phyloP scores from a whole-genome alignment of 23 tunicate species.

The Halocynthia roretzi region DNA sequence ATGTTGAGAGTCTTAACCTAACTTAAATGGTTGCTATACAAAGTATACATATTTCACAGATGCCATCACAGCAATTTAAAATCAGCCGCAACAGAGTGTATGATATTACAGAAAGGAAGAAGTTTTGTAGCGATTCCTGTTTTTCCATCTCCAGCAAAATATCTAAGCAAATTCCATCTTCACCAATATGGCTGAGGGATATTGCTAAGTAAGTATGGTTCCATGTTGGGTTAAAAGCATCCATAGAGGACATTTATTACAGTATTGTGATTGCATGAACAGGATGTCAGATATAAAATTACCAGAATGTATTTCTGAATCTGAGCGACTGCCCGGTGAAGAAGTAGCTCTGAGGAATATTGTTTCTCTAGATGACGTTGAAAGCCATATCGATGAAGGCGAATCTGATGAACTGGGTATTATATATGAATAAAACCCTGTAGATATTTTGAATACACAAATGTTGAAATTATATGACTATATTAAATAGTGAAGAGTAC shows the following conservation, averaged over 20 bases:
- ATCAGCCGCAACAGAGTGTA: slow-evolving; percentile 39
- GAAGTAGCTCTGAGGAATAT: neutral
- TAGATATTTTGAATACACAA: no score
- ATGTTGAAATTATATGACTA: no score
- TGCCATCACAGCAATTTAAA: slow-evolving; percentile 38
- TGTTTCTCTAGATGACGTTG: no score
- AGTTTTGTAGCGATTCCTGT: slow-evolving; percentile 42
- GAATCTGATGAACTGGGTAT: no score
- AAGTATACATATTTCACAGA: slow-evolving; percentile 2
- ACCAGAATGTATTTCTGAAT: neutral
- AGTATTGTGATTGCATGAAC: neutral
- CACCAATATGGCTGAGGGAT: slow-evolving; percentile 55
- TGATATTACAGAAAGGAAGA: slow-evolving; percentile 44
- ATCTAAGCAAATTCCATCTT: slow-evolving; percentile 28
- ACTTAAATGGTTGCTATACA: neutral
- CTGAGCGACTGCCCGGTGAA: neutral
- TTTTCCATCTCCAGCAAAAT: slow-evolving; percentile 36
- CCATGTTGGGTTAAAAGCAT: neutral
- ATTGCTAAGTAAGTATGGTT: slow-evolving; percentile 13
- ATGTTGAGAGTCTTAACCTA: no score
- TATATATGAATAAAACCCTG: no score
- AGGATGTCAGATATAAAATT: slow-evolving; percentile 6
- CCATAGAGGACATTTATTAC: neutral
- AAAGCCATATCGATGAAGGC: no score
- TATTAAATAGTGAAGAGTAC: no score